Evolutionary conservation across 2,113 vertebrate species (phyloP), one percentile per base, ranked within the genome.

Genomic region (Bufo gargarizans): DNA sequence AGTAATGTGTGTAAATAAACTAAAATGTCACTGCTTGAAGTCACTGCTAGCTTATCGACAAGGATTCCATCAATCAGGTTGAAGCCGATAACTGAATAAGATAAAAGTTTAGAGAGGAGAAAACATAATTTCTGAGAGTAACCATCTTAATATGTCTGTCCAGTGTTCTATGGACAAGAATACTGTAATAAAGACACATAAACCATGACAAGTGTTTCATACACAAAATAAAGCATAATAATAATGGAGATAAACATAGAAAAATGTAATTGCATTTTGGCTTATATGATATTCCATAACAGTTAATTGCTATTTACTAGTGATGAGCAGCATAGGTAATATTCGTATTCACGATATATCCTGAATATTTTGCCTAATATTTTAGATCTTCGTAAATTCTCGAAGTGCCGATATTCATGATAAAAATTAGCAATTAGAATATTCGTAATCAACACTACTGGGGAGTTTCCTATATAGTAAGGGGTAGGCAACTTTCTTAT

Each of bases 1-100:
- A 89, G 33, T 69, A 72, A 89, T n/a, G 4, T 89, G 7, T 50
- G 19, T 86, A 88, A 92, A 89, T 63, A 89, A 90, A 89, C 20
- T 2, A 86, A 53, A 90, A 83, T 76, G 47, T 85, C 45, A 90
- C 50, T 58, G 49, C 47, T 50, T 59, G 45, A 88, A 91, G 19
- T 14, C 0, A 74, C 49, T 90, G 8, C 22, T 74, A 22, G 82
- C 14, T 79, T 56, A 79, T 79, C n/a, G 77, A 79, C 53, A 19
- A 56, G 13, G 77, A 56, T 10, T 79, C 6, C 20, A 55, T 79
- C 20, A 56, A 79, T 79, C 53, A 79, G 20, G 12, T 56, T 33
- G 53, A 79, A 79, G 77, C 10, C 77, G 4, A 79, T 79, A 79
- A 79, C 53, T 79, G 47, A 55, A 55, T 55, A 33, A n/a, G 47